Percentiles rank a stretch among this genome's conserved stretches.
These are phyloP conservation scores for Numida meleagris DNA, from an alignment of 2,113 vertebrate genomes.

Conservation along the genomic window DNA sequence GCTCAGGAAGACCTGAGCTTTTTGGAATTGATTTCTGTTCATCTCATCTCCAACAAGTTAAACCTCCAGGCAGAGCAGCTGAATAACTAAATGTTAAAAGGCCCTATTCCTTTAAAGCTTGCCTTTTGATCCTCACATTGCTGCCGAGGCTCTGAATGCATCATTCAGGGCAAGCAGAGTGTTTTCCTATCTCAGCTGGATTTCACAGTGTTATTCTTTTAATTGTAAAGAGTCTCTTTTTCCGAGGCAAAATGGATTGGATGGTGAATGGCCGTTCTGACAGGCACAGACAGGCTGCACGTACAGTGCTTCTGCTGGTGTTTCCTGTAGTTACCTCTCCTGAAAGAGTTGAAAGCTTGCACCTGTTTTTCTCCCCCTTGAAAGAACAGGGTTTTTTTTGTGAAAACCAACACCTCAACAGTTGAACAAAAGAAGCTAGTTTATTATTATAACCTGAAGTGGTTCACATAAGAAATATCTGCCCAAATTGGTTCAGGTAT, in stretches of 20 bases:
- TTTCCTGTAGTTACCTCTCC: background rate
- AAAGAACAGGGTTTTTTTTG: background rate
- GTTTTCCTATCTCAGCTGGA: slow-evolving; percentile 21
- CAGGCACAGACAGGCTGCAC: background rate
- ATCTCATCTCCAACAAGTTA: slow-evolving; percentile 20
- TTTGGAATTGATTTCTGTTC: slow-evolving; percentile 41
- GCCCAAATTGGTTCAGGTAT: background rate
- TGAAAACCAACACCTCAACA: background rate
- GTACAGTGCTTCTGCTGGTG: background rate
- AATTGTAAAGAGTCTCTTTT: slow-evolving; percentile 7
- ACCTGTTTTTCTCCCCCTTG: background rate
- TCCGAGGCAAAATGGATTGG: background rate
- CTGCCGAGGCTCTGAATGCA: background rate
- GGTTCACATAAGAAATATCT: background rate
- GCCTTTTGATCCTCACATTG: slow-evolving; percentile 31
- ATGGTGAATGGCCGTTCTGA: background rate
- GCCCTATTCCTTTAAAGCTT: slow-evolving; percentile 16
- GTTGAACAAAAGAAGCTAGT: background rate
- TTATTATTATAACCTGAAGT: background rate
- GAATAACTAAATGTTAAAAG: slow-evolving; percentile 47
- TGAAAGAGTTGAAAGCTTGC: background rate
- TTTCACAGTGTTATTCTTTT: slow-evolving; percentile 7
- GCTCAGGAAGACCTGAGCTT: background rate
- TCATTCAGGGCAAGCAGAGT: slow-evolving; percentile 8
- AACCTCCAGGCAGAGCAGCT: background rate